Base-by-base conservation (phyloP, 2,888 invertebrate genomes). In the Mycalesis mineus region DNA sequence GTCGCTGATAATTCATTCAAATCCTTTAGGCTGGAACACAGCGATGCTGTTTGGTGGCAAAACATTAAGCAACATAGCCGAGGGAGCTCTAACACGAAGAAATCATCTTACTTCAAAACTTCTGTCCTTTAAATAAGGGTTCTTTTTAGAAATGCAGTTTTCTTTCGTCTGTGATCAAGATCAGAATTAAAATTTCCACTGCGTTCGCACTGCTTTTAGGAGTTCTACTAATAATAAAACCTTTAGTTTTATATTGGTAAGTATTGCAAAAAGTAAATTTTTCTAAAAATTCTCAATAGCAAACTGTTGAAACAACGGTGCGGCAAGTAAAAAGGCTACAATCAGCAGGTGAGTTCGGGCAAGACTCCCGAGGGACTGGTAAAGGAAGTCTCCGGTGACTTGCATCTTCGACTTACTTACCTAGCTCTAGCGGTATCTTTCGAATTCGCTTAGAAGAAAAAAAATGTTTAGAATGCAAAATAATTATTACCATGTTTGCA, bases 311-410 rank as follows among this genome's bases (percentile, higher is more conserved):
- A 67, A 84, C 82, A 78, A 68, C 68, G 60, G 51, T 69, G 73
- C 81, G 82, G 80, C 75, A 69, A 81, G 74, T 82, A 81, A 84
- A 84, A 81, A 82, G 76, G 69, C 63, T 72, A 17, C 52, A 72
- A 81, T 83, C 73, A 77, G 80, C 84, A 86, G 88, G 86, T 84
- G 82, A 80, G 74, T 66, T 70, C 75, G 52, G 53, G 69, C 45
- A 63, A 63, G 54, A 36, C 54, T 71, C 84, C 72, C 84, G 1
- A 15, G 80, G 79, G 86, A 79, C 65, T 72, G 67, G 69, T 77
- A 72, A 71, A 70, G 73, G 72, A 73, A 74, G 68, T 69, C 71
- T 71, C 75, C 61, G 58, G 68, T 86, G 85, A 86, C 84, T 85
- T 80, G 86, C 81, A 74, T 15, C 28, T 50, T 65, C 57, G 22